These are phyloP conservation scores for Platerodrilus igneus DNA, from an alignment of 2,888 invertebrate species.

Conservation along the genomic window DNA sequence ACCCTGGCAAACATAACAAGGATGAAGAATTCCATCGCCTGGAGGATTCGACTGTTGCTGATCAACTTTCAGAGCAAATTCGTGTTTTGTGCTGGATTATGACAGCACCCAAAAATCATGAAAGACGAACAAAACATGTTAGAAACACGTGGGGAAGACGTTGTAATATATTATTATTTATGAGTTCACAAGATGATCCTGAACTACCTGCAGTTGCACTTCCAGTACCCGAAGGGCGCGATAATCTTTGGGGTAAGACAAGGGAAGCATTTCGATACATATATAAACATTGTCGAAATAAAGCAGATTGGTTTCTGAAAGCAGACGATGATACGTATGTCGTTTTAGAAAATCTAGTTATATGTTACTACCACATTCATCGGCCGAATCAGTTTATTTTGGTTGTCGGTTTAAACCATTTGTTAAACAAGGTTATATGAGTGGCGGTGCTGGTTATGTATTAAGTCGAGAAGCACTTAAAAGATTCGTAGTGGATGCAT, in stretches of 20 bases:
- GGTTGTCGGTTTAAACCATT: constrained; percentile 87
- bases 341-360: constrained; percentile 93
- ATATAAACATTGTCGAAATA: constrained; percentile 74
- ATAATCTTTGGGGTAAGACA: constrained; percentile 96
- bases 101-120: constrained; percentile 88
- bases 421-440: constrained; percentile 84
- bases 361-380: constrained; percentile 72
- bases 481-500: constrained; percentile 69
- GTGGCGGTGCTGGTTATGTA: constrained; percentile 92
- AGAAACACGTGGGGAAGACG: constrained; percentile 94
- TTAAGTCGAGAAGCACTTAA: constrained; percentile 78
- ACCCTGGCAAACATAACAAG: constrained; percentile 41
- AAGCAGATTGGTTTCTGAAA: constrained; percentile 96
- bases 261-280: constrained; percentile 89
- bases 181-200: constrained; percentile 72
- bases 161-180: constrained; percentile 81
- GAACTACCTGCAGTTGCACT: constrained; percentile 74
- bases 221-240: constrained; percentile 82
- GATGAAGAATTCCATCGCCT: constrained; percentile 65
- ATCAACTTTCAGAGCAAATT: constrained; percentile 68
- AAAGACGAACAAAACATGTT: constrained; percentile 85
- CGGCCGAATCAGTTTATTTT: constrained; percentile 77
- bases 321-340: constrained; percentile 98
- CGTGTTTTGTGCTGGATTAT: constrained; percentile 94
- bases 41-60: constrained; percentile 64